Base-by-base conservation (phyloP, 2,113 vertebrate genomes). In the Ameiurus melas region DNA sequence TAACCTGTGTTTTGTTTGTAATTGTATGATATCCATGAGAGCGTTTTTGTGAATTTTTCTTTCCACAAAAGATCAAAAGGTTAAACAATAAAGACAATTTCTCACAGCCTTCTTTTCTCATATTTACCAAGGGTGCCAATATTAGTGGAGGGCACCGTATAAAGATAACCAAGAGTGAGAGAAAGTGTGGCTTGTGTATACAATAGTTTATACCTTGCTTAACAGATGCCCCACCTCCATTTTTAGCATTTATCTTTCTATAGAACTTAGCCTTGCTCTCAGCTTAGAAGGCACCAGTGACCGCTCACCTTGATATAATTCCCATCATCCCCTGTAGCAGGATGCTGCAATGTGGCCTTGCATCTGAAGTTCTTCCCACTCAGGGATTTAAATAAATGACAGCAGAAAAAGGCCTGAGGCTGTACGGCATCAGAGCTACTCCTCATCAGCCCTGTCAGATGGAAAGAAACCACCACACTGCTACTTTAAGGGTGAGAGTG, bases 371-470 rank as follows among this genome's bases (percentile, higher is more conserved):
- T 75, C 19, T 60, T 85, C 51, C 55, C 55, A 71, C 70, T 75
- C 68, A 43, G 77, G 62, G 85, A 80, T 75, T 83, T 73, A 25
- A 87, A 83, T 87, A 82, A 87, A 73, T 51, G 77, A 68, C 47
- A 83, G 27, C 5, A 87, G 68, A 53, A 83, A 39, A 68, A 83
- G 53, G 33, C 22, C 66, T 25, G 5, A 83, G 79, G 64, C 47
- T 73, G 66, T 36, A 53, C 30, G n/a, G 71, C 85, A 86, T 78
- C 85, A 8, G 55, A 87, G 22, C 47, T 47, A 39, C 62, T 87
- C 62, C 30, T 71, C 79, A 73, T 87, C 79, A 71, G 66, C 66
- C 33, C 79, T 73, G 55, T 83, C 86, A 83, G 66, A 30, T 43
- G 43, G 79, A 71, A 36, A 87, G 66, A 71, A 82, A 82, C 51